Conservation (phyloP, 2,113 vertebrate genomes). For the Thamnophis sirtalis region DNA sequence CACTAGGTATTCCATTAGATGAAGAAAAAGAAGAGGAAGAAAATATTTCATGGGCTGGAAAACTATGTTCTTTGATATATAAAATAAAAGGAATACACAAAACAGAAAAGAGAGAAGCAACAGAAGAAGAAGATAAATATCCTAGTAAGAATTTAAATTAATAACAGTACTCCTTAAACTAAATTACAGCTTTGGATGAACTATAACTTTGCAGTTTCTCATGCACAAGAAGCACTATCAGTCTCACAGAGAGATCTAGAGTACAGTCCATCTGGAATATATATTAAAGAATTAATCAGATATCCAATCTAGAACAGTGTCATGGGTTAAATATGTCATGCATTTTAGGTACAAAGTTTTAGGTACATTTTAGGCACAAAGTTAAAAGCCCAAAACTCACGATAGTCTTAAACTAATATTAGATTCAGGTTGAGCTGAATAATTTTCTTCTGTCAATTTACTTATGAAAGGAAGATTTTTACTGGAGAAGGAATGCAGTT, state of each 20-base stretch:
- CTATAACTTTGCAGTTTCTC: not conserved
- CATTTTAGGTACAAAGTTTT: not conserved
- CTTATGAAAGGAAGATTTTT: not conserved
- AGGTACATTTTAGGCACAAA: not conserved
- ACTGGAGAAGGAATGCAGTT: not conserved
- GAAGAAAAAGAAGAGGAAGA: constrained; percentile 84
- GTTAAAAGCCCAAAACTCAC: not conserved
- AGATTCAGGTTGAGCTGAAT: not conserved
- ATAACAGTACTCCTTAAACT: not conserved
- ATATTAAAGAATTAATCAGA: too few species aligned
- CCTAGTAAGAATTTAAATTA: constrained; percentile 79
- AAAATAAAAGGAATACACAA: constrained; percentile 88
- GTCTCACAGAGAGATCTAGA: not conserved
- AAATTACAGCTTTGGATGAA: not conserved
- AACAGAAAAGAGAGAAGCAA: constrained; percentile 75
- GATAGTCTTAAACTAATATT: not conserved
- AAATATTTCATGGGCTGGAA: constrained; percentile 83
- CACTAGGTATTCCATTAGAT: constrained; percentile 88
- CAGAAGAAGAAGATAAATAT: constrained; percentile 76
- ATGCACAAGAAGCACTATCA: not conserved
- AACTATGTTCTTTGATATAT: constrained; percentile 82
- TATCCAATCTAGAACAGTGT: not conserved
- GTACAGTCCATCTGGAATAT: not conserved
- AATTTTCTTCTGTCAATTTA: not conserved
- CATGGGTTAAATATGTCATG: not conserved